Evolutionary conservation across 2,888 invertebrate genomes (phyloP).

Genomic region (Graphium colonna): DNA sequence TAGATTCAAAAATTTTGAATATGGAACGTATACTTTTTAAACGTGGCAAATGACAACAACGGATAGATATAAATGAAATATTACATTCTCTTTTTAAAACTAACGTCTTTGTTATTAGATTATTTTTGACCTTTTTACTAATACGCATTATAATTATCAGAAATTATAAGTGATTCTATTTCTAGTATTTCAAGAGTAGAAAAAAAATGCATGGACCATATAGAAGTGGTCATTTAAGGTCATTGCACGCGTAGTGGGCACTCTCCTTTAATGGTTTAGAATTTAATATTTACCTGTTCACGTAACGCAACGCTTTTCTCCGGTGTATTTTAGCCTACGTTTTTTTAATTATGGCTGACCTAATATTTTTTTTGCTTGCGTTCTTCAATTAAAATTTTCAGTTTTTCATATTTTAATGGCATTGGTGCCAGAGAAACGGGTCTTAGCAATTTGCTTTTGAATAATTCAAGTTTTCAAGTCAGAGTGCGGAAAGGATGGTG

Average conservation of each 20-base stretch:
- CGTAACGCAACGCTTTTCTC: slow-evolving; percentile 20
- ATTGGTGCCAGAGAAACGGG: too few relatives aligned
- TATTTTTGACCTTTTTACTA: too few relatives aligned
- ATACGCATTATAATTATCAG: too few relatives aligned
- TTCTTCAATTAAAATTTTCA: slow-evolving; percentile 12
- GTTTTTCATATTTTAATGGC: slow-evolving; percentile 15
- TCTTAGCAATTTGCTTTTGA: not conserved
- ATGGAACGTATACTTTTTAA: too few relatives aligned
- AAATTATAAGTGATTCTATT: too few relatives aligned
- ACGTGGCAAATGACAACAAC: too few relatives aligned
- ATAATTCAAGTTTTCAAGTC: not conserved
- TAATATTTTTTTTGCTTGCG: slow-evolving; percentile 20
- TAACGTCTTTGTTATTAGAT: too few relatives aligned
- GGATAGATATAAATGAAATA: too few relatives aligned
- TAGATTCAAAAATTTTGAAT: slow-evolving; percentile 9
- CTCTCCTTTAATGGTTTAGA: slow-evolving; percentile 7
- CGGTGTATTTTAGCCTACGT: slow-evolving; percentile 9
- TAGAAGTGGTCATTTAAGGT: slow-evolving; percentile 13
- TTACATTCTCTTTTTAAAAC: too few relatives aligned
- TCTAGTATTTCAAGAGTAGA: too few relatives aligned
- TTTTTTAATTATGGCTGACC: slow-evolving; percentile 24
- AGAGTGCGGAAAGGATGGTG: not conserved
- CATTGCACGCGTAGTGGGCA: not conserved
- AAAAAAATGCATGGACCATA: not conserved
- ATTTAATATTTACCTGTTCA: slow-evolving; percentile 13